These are phyloP conservation scores for Gephyroberyx darwinii DNA, from an alignment of 2,797 vertebrate genomes.

Conservation along the genomic window DNA sequence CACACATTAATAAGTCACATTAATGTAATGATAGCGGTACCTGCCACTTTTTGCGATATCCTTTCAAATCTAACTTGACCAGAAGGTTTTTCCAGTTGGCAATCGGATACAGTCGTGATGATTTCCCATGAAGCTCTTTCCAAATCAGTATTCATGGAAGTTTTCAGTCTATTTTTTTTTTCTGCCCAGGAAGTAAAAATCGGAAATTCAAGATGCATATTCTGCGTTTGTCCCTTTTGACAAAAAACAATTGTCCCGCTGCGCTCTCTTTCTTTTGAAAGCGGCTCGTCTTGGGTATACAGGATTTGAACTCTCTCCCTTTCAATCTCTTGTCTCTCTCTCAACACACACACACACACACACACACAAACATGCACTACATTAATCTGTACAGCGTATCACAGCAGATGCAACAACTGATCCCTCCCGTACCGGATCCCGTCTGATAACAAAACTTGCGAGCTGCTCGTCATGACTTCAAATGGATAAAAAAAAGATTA, in stretches of 20 bases:
- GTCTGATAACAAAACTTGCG: constrained; percentile 30
- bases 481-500: constrained; percentile 54
- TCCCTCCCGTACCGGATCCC: constrained; percentile 21
- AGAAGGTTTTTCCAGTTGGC: constrained; percentile 36
- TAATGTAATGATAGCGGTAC: constrained; percentile 58
- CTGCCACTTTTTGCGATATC: constrained; percentile 65
- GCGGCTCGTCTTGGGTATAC: constrained; percentile 33
- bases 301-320: constrained; percentile 56
- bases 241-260: constrained; percentile 66
- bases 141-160: constrained; percentile 65
- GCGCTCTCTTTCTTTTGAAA: constrained; percentile 51
- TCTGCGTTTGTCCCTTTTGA: constrained; percentile 55
- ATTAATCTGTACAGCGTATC: constrained; percentile 41
- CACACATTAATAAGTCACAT: constrained; percentile 40
- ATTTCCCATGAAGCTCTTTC: constrained; percentile 57
- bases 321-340: constrained; percentile 50
- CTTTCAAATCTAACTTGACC: constrained; percentile 70
- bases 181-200: constrained; percentile 52
- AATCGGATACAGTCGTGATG: constrained; percentile 61
- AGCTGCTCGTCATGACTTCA: constrained; percentile 44
- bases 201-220: constrained; percentile 64
- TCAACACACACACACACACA: neutral
- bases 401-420: constrained; percentile 21
- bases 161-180: constrained; percentile 34
- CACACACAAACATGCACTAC: neutral